Evolutionary conservation across 2,888 invertebrate species (phyloP).

Genomic region (Lepas anatifera): DNA sequence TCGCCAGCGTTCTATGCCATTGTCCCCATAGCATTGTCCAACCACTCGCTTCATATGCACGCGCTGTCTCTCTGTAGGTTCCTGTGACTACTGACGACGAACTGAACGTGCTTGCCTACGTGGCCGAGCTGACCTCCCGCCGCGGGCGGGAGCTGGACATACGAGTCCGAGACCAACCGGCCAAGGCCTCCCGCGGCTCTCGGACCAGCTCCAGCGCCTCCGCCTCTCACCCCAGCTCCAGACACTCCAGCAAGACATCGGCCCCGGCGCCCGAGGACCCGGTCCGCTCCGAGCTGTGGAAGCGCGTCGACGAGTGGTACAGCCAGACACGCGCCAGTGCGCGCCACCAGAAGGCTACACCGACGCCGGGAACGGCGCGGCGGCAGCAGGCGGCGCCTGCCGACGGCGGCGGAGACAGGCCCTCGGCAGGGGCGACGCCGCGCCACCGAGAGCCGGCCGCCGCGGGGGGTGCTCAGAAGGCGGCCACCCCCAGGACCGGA

Average conservation of each 20-base stretch:
- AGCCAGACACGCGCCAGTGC: background rate
- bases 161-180: background rate
- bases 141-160: background rate
- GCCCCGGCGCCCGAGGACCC: background rate
- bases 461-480: no score
- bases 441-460: no score
- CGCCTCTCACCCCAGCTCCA: background rate
- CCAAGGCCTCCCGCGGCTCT: background rate
- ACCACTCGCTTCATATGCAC: no score
- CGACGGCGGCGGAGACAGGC: background rate
- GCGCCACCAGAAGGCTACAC: background rate
- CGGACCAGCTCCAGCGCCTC: background rate
- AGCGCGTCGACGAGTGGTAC: background rate
- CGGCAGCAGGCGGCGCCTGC: background rate
- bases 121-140: background rate
- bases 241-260: no score
- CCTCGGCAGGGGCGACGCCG: no score
- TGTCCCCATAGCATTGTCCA: no score
- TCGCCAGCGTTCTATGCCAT: no score
- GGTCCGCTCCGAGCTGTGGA: background rate
- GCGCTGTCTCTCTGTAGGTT: no score
- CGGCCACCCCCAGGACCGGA: no score
- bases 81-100: background rate
- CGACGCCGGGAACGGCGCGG: background rate
- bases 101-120: background rate